Conservation (phyloP, 1,140 invertebrate species). For the Teleogryllus occipitalis region DNA sequence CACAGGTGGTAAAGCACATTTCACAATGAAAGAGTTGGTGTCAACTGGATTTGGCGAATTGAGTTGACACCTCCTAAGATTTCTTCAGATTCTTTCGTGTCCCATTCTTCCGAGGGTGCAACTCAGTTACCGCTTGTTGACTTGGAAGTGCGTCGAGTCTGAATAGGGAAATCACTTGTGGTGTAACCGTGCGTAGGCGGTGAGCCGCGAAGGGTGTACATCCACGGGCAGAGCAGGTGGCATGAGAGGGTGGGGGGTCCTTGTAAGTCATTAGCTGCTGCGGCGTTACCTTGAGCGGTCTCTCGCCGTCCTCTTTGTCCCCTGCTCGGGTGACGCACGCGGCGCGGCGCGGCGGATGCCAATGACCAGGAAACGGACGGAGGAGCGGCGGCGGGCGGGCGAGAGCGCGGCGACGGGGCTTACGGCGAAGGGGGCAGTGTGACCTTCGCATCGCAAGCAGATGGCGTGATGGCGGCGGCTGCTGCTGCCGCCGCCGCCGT, state of each 20-base stretch:
- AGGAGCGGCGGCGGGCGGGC: not conserved
- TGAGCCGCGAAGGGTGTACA: not conserved
- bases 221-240: not conserved
- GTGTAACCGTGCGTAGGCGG: not conserved
- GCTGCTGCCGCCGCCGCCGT: not conserved
- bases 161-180: not conserved
- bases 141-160: no score
- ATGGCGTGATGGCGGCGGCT: not conserved
- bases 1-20: no score
- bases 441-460: not conserved
- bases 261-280: not conserved
- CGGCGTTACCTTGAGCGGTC: constrained; percentile 18
- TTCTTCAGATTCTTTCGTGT: no score
- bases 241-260: not conserved
- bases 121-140: no score
- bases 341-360: constrained; percentile 11
- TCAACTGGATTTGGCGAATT: no score
- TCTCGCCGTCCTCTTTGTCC: constrained; percentile 15
- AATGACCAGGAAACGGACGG: constrained; percentile 24
- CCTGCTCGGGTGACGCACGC: constrained; percentile 23
- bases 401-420: no score
- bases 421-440: not conserved
- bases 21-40: no score
- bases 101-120: no score
- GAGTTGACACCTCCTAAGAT: no score